Evolutionary conservation across 2,113 vertebrate species (phyloP).

Genomic region (Pteropus alecto): DNA sequence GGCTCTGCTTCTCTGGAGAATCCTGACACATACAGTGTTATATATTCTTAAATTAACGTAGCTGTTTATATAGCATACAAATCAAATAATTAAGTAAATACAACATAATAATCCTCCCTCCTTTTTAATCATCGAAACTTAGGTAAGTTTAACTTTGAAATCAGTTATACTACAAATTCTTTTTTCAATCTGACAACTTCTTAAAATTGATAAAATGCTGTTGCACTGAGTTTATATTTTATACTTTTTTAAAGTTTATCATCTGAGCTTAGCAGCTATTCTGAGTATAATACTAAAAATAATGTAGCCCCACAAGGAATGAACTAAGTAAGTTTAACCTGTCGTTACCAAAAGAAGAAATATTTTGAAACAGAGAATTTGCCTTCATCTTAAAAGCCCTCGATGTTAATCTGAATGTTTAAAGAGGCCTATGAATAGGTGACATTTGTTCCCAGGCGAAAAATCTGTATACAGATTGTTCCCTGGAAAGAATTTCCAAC

Average conservation of each 20-base stretch:
- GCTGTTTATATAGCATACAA: background rate
- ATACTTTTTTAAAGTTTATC: background rate
- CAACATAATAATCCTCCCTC: background rate
- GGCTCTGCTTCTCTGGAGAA: background rate
- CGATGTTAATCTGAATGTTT: background rate
- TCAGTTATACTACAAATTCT: background rate
- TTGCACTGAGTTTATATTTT: background rate
- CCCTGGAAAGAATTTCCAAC: constrained; percentile 60
- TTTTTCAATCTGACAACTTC: background rate
- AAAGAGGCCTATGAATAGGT: background rate
- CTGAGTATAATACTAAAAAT: background rate
- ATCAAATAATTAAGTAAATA: background rate
- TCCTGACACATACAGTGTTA: background rate
- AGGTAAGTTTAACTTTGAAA: background rate
- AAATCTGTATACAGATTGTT: constrained; percentile 36
- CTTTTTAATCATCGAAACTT: background rate
- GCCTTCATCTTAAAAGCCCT: constrained; percentile 27
- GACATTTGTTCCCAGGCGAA: constrained; percentile 29
- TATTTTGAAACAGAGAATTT: constrained; percentile 44
- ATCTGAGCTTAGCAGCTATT: background rate
- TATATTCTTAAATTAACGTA: background rate
- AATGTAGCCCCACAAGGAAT: background rate
- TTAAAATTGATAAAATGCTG: background rate
- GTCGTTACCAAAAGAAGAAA: constrained; percentile 11
- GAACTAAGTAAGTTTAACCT: background rate